Percentiles rank a stretch among this genome's conserved stretches.
phyloP scores from a whole-genome alignment of 2,113 vertebrate genomes.

The Grantiella picta region DNA sequence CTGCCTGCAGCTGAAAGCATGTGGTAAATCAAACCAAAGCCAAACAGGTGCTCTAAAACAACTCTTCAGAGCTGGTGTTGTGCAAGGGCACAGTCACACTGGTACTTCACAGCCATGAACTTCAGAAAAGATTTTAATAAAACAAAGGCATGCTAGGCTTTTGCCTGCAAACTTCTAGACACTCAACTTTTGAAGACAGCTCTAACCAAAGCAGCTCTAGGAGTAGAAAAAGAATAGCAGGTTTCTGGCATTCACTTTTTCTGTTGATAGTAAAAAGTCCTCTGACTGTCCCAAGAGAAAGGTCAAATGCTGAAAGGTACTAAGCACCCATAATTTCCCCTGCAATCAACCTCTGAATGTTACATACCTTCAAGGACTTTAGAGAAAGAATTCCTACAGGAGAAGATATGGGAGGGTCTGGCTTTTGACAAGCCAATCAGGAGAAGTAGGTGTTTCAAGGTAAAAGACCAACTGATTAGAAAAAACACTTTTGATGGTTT shows the following conservation, averaged over 20 bases:
- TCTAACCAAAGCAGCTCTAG: background rate
- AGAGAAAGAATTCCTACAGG: background rate
- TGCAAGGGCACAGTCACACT: background rate
- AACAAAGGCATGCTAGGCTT: background rate
- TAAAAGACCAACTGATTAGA: background rate
- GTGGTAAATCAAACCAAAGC: background rate
- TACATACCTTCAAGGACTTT: background rate
- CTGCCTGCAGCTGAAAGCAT: background rate
- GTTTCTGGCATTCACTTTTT: background rate
- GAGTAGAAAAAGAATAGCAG: background rate
- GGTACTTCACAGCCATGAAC: background rate
- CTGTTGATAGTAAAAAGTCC: background rate
- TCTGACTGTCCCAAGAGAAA: background rate
- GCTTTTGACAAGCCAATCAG: background rate
- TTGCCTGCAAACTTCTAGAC: background rate
- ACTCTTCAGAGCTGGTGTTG: background rate
- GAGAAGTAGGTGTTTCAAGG: background rate
- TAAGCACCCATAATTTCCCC: background rate
- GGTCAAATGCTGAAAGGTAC: background rate
- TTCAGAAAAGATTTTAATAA: background rate
- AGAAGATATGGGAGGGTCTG: background rate
- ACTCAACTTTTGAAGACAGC: background rate
- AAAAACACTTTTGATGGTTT: background rate
- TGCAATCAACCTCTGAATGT: background rate
- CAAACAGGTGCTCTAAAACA: background rate